These are phyloP conservation scores for Ceratina australensis DNA, from an alignment of 1,140 invertebrate species.

Conservation along the genomic window DNA sequence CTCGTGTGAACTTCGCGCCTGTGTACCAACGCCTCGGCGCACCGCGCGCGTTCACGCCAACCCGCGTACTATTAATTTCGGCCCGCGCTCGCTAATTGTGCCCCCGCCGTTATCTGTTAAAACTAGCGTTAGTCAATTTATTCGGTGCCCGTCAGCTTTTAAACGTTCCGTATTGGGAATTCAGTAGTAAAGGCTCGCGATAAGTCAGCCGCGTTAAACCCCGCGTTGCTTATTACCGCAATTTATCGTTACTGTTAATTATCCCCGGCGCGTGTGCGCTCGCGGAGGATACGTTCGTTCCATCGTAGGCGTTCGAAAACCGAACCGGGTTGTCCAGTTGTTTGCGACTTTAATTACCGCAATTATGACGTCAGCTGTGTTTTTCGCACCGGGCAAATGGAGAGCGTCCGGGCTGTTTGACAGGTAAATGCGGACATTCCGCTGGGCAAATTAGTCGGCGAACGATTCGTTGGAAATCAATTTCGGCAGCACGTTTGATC, in stretches of 20 bases:
- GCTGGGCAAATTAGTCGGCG: conserved; percentile 9
- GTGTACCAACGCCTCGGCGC: neutral
- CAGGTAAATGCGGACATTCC: neutral
- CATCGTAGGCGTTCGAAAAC: neutral
- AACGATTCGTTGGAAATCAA: conserved; percentile 10
- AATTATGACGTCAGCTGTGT: conserved; percentile 12
- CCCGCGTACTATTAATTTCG: conserved; percentile 40
- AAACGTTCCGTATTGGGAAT: too few species aligned
- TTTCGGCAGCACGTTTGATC: neutral
- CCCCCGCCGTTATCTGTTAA: neutral
- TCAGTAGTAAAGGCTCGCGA: neutral
- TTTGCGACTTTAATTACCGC: conserved; percentile 37
- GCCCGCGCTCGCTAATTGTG: neutral
- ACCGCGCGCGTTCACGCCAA: neutral
- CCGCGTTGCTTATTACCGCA: conserved; percentile 22
- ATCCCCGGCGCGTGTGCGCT: conserved; percentile 6
- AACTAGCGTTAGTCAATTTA: neutral
- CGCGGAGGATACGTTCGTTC: neutral
- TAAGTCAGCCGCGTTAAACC: neutral
- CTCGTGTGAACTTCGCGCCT: conserved; percentile 28
- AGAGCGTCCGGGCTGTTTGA: neutral
- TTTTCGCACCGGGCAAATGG: neutral
- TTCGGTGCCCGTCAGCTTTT: too few species aligned
- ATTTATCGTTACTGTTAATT: conserved; percentile 33
- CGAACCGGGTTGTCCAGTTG: neutral